A percentile compares a stretch with the other conserved stretches of the same genome.
phyloP scores from a whole-genome alignment of 2,113 vertebrate species.

The Ardeotis arabs region DNA sequence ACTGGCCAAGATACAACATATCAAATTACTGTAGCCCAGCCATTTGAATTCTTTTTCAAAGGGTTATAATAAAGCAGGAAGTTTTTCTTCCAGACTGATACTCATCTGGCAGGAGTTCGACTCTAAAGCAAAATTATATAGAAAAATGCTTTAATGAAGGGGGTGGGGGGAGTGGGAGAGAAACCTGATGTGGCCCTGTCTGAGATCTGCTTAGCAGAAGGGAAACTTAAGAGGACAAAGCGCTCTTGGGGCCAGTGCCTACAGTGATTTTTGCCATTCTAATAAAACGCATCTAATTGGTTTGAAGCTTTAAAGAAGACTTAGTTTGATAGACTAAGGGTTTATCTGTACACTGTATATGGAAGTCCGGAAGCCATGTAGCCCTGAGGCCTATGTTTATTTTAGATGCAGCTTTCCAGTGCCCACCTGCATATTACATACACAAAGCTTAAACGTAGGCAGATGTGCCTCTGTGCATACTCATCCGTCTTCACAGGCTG shows the following conservation, averaged over 20 bases:
- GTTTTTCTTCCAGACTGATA: conserved; percentile 28
- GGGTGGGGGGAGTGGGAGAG: rapidly evolving
- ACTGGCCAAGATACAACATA: neutral
- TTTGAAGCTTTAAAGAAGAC: neutral
- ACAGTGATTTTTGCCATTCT: neutral
- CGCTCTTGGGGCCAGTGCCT: neutral
- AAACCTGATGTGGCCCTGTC: neutral
- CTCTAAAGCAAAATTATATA: neutral
- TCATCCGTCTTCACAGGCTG: neutral
- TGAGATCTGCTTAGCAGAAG: neutral
- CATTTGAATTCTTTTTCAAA: conserved; percentile 35
- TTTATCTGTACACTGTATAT: rapidly evolving
- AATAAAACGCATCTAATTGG: neutral
- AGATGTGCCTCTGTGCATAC: neutral
- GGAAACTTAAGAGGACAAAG: neutral
- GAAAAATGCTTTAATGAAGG: neutral
- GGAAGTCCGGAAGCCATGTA: neutral
- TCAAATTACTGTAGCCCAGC: neutral
- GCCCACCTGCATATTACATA: neutral
- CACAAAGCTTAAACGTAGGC: neutral
- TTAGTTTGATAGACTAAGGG: neutral
- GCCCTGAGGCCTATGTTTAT: neutral
- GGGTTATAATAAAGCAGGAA: conserved; percentile 29
- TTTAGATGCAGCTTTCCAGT: neutral
- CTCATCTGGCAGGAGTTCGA: neutral